Conservation (phyloP, 2,888 invertebrate species). For the Sinhomidia bicolor region DNA sequence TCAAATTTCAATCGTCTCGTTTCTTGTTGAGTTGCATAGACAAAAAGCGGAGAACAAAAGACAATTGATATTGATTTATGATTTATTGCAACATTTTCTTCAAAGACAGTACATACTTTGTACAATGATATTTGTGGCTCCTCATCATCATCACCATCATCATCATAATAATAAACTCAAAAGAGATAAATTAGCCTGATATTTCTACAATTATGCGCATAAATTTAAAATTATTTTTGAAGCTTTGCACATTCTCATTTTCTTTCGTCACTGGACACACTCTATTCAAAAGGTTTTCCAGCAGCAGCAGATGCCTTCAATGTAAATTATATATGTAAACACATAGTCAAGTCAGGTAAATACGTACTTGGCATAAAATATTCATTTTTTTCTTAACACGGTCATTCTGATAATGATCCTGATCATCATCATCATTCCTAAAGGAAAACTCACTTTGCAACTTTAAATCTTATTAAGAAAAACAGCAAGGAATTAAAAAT, state of each 20-base stretch:
- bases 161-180: neutral
- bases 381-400: neutral
- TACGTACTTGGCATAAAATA: slow-evolving; percentile 12
- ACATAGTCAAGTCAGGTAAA: neutral
- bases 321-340: neutral
- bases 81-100: slow-evolving; percentile 24
- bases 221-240: slow-evolving; percentile 2
- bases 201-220: slow-evolving; percentile 8
- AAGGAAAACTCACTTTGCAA: neutral
- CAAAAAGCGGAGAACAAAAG: neutral
- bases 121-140: neutral
- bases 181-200: slow-evolving; percentile 37
- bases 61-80: neutral
- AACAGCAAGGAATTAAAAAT: slow-evolving; percentile 3
- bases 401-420: neutral
- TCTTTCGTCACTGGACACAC: neutral
- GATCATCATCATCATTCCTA: neutral
- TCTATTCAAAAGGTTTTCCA: neutral
- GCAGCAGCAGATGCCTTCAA: neutral
- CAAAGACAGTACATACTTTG: neutral
- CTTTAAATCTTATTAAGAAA: neutral
- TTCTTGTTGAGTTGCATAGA: neutral
- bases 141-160: neutral
- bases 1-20: neutral
- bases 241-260: neutral